phyloP scores from a whole-genome alignment of 2,888 invertebrate genomes.

The Ctena decussata region DNA sequence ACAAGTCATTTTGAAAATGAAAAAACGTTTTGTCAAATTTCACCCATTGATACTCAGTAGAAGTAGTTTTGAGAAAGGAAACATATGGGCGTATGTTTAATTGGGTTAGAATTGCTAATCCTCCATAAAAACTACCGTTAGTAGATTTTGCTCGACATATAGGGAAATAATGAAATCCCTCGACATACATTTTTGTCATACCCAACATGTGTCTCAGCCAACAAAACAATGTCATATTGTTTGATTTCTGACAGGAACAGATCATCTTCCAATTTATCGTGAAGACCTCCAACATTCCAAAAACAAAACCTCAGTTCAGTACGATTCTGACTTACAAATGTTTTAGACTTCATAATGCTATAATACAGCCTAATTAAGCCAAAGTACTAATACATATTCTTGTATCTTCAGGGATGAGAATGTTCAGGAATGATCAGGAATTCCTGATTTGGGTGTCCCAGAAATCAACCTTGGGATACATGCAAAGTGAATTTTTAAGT shows the following conservation, averaged over 20 bases:
- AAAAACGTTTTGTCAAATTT: conserved; percentile 28
- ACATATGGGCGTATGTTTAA: neutral
- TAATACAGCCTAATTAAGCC: neutral
- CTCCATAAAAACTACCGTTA: conserved; percentile 33
- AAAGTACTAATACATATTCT: too few species aligned
- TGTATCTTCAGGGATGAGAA: too few species aligned
- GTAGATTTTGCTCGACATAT: conserved; percentile 22
- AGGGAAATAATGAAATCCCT: conserved; percentile 16
- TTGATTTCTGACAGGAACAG: conserved; percentile 13
- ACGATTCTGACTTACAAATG: neutral
- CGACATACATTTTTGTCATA: conserved; percentile 8
- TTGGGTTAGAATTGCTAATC: conserved; percentile 1
- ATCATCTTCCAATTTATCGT: conserved; percentile 12
- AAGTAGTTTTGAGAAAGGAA: neutral
- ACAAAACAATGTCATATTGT: conserved; percentile 11
- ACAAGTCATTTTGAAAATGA: conserved; percentile 24
- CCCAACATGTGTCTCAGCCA: conserved; percentile 26
- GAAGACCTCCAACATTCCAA: conserved; percentile 17
- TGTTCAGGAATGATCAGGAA: too few species aligned
- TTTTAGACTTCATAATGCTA: neutral
- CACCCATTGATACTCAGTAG: conserved; percentile 23
- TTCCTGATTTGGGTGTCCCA: too few species aligned
- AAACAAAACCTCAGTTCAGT: conserved; percentile 11
- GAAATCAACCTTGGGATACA: too few species aligned
- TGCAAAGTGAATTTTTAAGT: too few species aligned